Evolutionary conservation across 2,888 invertebrate genomes (phyloP), one percentile per base, ranked within the genome.

Genomic region (Diachrysia chrysitis): DNA sequence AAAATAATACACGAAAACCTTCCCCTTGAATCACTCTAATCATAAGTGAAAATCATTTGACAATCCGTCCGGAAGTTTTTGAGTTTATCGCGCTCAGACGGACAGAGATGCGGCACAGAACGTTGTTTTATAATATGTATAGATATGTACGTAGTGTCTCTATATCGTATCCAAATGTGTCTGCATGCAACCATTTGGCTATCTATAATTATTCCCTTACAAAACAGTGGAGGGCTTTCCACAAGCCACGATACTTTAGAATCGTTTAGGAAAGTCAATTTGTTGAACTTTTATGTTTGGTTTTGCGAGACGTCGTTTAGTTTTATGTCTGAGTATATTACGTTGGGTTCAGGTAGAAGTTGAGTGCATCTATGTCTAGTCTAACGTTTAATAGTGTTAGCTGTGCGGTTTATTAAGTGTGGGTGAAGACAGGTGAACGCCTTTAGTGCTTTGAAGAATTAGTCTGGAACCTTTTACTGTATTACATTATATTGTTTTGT

Each of bases 291-390:
- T 60, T 48, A 48, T 46, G 46, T 58, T 25, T 59, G 51, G 55
- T 46, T 57, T 25, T 23, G 42, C 57, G 23, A 77, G 78, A 72
- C 73, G 21, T 66, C 73, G 53, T 74, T 72, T 61, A 60, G 57
- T 66, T 77, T 77, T 37, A 74, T 59, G 12, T 21, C 16, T 37
- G 0, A 16, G 2, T 48, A 16, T 19, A 48, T 46, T 14, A 21
- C 29, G 63, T 64, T 23, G 35, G 48, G 48, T 32, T 58, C 60
- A n/a, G 60, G 12, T 60, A 57, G 9, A 35, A 2, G 5, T 25
- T 25, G 25, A 17, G 10, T 55, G 51, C 32, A 16, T 37, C 14
- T 37, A 37, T 37, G 42, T 42, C 42, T 42, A n/a, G 42, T 42
- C 42, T 42, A 42, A 16, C 42, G 42, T 42, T 42, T 42, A 42